Base-by-base conservation (phyloP, 2,888 invertebrate genomes). In the Rhamnusium bicolor region DNA sequence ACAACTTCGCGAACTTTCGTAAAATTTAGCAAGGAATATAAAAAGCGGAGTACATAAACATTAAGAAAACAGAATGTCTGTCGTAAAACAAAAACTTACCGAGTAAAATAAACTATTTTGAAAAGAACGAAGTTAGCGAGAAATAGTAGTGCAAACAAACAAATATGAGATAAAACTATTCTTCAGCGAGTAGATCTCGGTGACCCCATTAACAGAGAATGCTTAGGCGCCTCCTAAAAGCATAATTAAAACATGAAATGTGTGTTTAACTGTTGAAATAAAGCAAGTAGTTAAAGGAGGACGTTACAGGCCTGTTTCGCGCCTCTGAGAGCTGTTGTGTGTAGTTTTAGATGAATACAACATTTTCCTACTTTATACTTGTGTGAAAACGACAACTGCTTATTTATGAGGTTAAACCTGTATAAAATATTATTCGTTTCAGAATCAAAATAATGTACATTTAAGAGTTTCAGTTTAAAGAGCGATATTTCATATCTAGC, bases 191-290 rank as follows among this genome's bases (percentile, higher is more conserved):
- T 53, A 46, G 67, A 70, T 69, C 69, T 67, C 77, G 73, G 80
- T 80, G 83, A 82, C 82, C 84, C 83, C 84, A 84, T 85, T 85
- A 85, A 80, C 77, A 75, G 79, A 73, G 73, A 75, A 78, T 80
- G 81, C 79, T 79, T 77, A 79, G 82, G 80, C 80, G 81, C 78
- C 79, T 82, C 75, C 84, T 85, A 85, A 85, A 86, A 85, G 86
- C 85, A 85, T 85, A 86, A 85, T 86, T 86, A 86, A 85, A 85
- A 86, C 85, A 83, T 83, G 84, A 84, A 85, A 85, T 85, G 85
- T 85, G 83, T 84, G 82, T 84, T 85, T 84, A 86, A 85, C 84
- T 83, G 81, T 79, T 84, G 78, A 84, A 84, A 84, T 85, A 84
- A 85, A 85, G 83, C 82, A 79, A 75, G 78, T 78, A 81, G 82